Evolutionary conservation across 2,797 vertebrate species (phyloP), one percentile per base, ranked within the genome.

Genomic region (Tapirus indicus): DNA sequence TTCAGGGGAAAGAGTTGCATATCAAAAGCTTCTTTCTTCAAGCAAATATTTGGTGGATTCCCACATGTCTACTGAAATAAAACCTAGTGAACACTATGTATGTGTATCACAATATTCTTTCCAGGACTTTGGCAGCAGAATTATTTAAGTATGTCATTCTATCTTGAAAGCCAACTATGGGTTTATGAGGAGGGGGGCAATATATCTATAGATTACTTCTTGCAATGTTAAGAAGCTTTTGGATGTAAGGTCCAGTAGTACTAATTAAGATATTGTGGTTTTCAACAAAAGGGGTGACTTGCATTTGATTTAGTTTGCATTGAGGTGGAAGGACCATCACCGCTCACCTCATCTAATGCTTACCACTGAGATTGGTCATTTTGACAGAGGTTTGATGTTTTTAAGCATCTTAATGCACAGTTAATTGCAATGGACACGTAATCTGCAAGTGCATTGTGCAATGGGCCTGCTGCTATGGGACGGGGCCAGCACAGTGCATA

Each of bases 21-120:
- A 95, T 98, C 93, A 97, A 98, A 97, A 97, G 83, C 38, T 77
- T 95, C 96, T 98, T 98, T 98, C 91, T 98, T 98, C 49, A 74
- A 97, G 95, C 38, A 96, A 97, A 94, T 97, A 92, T 97, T 97
- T 97, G 88, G 75, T 97, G 21, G 89, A 97, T 90, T 98, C 97
- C 97, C 97, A 97, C 62, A 95, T 95, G 97, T 92, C 95, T 97
- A 96, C 80, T 98, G 96, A 98, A 97, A 95, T 95, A 58, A 91
- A 96, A 93, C 49, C 72, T 52, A 78, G 95, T 54, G 71, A 93
- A 94, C 95, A 52, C 47, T 88, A 18, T 54, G 7, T 54, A 52
- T 64, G 54, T 90, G 10, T 85, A 91, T 95, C 68, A 95, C 88
- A 96, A 94, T 96, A 96, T 96, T 95, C 49, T 93, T 96, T 97